A percentile compares a stretch with the other conserved stretches of the same genome.
These are phyloP conservation scores for Carcharodon carcharias DNA, from an alignment of 2,797 vertebrate genomes.

Conservation along the genomic window DNA sequence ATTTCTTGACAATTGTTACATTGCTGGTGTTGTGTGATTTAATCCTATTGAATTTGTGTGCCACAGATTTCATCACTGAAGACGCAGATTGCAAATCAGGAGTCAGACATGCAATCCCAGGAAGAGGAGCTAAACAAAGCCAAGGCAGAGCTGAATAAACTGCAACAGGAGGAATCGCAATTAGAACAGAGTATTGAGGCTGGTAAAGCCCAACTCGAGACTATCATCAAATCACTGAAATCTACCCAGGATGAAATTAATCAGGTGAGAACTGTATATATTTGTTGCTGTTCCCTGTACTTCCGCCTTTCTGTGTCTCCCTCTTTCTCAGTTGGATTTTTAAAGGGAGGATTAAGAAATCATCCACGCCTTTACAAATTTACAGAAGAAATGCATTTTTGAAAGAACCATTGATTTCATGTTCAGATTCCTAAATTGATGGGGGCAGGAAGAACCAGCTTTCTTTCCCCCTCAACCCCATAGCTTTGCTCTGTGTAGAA, in stretches of 20 bases:
- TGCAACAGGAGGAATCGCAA: conserved; percentile 89
- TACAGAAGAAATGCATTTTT: not conserved
- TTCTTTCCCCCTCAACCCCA: not conserved
- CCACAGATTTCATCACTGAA: conserved; percentile 82
- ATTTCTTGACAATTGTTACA: not conserved
- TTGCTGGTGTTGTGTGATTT: not conserved
- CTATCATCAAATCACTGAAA: conserved; percentile 92
- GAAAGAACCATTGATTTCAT: not conserved
- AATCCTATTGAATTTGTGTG: not conserved
- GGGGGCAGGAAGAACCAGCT: not conserved
- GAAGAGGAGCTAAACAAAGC: conserved; percentile 85
- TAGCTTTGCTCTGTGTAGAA: not conserved
- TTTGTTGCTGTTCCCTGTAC: not conserved
- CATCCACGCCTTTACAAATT: not conserved
- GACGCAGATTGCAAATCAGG: conserved; percentile 88
- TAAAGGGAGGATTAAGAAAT: not conserved
- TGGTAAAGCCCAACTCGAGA: conserved; percentile 85
- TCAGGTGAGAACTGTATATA: conserved; percentile 63
- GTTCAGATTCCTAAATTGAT: not conserved
- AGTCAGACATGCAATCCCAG: conserved; percentile 82
- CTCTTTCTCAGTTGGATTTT: not conserved
- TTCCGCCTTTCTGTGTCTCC: not conserved
- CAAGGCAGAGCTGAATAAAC: conserved; percentile 74
- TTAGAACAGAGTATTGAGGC: conserved; percentile 92
- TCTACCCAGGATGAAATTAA: conserved; percentile 94